Evolutionary conservation across 2,797 vertebrate species (phyloP).

Genomic region (Sciurus vulgaris): DNA sequence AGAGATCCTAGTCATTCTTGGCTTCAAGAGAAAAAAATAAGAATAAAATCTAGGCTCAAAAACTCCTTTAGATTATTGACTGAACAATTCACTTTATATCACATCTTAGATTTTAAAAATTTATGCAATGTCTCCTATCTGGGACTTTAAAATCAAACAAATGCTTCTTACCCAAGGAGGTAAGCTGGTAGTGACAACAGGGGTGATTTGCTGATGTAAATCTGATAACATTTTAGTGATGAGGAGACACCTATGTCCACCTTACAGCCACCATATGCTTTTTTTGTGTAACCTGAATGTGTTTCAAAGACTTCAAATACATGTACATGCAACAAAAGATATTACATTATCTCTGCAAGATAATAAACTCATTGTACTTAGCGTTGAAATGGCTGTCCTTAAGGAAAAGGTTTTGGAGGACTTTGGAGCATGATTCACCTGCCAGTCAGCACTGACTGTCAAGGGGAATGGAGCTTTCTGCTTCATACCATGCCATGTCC

Average conservation of each 20-base stretch:
- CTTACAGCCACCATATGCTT: conserved; percentile 10
- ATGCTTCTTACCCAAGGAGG: not conserved
- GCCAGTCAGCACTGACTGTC: not conserved
- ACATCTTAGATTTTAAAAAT: not conserved
- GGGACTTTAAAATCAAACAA: not conserved
- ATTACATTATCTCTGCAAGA: not conserved
- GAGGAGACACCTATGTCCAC: not conserved
- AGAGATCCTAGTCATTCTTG: not conserved
- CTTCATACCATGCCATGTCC: not conserved
- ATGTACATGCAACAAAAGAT: not conserved
- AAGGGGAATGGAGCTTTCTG: not conserved
- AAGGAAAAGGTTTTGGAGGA: not conserved
- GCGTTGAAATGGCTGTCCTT: not conserved
- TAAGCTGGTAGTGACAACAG: not conserved
- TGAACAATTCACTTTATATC: conserved; percentile 1
- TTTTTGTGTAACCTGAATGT: not conserved
- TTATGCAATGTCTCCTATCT: not conserved
- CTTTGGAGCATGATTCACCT: not conserved
- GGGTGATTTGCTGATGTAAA: conserved; percentile 8
- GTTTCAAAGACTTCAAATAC: conserved; percentile 35
- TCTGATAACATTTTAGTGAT: not conserved
- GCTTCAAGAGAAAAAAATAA: not conserved
- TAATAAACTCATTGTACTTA: conserved; percentile 1
- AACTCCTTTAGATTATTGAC: not conserved
- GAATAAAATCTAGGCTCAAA: conserved; percentile 14